Evolutionary conservation across 1,140 invertebrate genomes (phyloP), one percentile per base, ranked within the genome.

Genomic region (Caenorhabditis brenneri): DNA sequence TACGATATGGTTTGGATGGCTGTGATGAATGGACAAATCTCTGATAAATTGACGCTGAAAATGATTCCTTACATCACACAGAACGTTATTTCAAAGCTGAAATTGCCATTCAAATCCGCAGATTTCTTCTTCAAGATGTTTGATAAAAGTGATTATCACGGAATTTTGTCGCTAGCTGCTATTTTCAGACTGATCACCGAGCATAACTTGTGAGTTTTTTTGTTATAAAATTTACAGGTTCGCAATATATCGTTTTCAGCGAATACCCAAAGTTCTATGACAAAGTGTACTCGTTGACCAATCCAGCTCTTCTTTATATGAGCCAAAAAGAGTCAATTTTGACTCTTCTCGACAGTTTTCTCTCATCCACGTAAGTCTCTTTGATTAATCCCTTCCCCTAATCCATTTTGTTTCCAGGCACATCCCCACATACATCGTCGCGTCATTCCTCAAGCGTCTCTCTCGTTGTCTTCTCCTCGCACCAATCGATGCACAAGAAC

Each of bases 221-320:
- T n/a, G n/a, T n/a, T n/a, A n/a, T n/a, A n/a, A n/a, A n/a, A n/a
- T n/a, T n/a, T n/a, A n/a, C n/a, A n/a, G n/a, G n/a, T n/a, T n/a
- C n/a, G n/a, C n/a, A n/a, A n/a, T n/a, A n/a, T 79, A 29, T 85
- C 80, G 88, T 87, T 87, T 88, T 78, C 90, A 93, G 93, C 85
- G 95, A 97, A 90, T 97, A 97, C 92, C 96, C 96, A 4, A 94
- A 97, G 91, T 96, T 99, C 89, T 99, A 96, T 91, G 93, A 93
- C 78, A 96, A 97, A 90, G 92, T 99, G 5, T 99, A 99, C 92
- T 94, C 94, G 0, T 94, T 99, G 93, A 95, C 97, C 88, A 94
- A 95, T 88, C 95, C 95, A 0, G 94, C 94, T 87, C 94, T 98
- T 84, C 95, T 98, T 90, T 94, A 95, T 88, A 95, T 94, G 15